Base-by-base conservation (phyloP, 2,888 invertebrate species). In the Drosophila basisetae region DNA sequence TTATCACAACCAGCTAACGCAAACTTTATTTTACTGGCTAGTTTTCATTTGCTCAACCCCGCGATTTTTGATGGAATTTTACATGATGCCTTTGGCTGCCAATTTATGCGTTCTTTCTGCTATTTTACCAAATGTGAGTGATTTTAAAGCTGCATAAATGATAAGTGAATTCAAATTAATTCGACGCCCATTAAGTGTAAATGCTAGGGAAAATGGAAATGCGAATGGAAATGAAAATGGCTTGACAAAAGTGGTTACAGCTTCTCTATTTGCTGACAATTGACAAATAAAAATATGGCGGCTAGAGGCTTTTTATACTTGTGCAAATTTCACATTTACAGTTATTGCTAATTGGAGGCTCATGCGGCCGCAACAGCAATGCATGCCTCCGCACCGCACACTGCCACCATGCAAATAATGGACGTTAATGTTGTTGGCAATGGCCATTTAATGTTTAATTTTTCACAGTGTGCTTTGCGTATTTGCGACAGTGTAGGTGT, bases 1-100 rank as follows among this genome's bases (percentile, higher is more conserved):
- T 66, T 74, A 53, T 49, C 47, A 41, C 54, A 82, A 64, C 67
- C 80, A 41, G 58, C 70, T 49, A 83, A 64, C 65, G 80, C 78
- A 88, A 88, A 88, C 84, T 90, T 89, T 90, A 90, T 90, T 88
- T 89, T 76, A 75, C 43, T 61, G 39, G 47, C 41, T 66, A 80
- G 84, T 78, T 86, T 89, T 71, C 81, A 83, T 84, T 89, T 86
- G 69, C 63, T 76, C 73, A 81, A 75, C 73, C 59, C 84, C 69
- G 74, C 89, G 87, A 80, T 80, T 90, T 90, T 89, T 86, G 88
- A 88, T 88, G 90, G 88, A 88, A 88, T 88, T 88, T 88, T 90
- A 86, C 82, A 88, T 88, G 80, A 64, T 74, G 69, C 82, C 67
- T 60, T 56, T 60, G 83, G 76, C 68, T 73, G 70, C 39, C 65